These are phyloP conservation scores for Trichogramma evanescens DNA, from an alignment of 2,888 invertebrate species.

Conservation along the genomic window DNA sequence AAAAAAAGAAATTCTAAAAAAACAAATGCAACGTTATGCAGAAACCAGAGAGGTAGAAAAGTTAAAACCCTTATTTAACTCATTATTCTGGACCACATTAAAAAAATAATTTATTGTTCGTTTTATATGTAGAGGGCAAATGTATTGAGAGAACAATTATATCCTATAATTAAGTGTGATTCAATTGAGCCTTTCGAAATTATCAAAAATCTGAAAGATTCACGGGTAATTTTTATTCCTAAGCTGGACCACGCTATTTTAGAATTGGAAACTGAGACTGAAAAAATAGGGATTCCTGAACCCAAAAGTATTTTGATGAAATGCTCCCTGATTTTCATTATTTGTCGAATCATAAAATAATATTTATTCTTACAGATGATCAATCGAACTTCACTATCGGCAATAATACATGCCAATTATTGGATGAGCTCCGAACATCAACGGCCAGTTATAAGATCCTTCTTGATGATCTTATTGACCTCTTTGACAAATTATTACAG, in stretches of 20 bases:
- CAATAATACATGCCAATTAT: conserved; percentile 60
- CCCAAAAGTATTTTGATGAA: conserved; percentile 8
- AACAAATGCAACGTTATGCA: conserved; percentile 49
- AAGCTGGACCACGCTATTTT: conserved; percentile 58
- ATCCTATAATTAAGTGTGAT: conserved; percentile 64
- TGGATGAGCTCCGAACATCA: conserved; percentile 60
- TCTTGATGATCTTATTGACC: conserved; percentile 62
- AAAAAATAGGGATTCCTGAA: conserved; percentile 35
- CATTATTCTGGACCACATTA: background rate
- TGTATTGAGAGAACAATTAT: conserved; percentile 65
- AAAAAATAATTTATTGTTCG: conserved; percentile 35
- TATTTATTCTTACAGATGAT: conserved; percentile 36
- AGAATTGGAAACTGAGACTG: conserved; percentile 63
- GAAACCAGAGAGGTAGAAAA: conserved; percentile 45
- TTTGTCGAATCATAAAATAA: background rate
- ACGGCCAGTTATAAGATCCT: conserved; percentile 66
- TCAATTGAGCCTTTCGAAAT: conserved; percentile 56
- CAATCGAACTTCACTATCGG: conserved; percentile 57
- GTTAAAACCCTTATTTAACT: conserved; percentile 25
- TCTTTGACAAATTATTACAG: conserved; percentile 62
- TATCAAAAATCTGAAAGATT: conserved; percentile 53
- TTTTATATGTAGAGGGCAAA: conserved; percentile 60
- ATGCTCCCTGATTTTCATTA: background rate
- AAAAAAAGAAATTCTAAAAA: conserved; percentile 46
- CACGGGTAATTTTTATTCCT: conserved; percentile 52